Percentiles rank a stretch among this genome's conserved stretches.
Evolutionary conservation across 2,113 vertebrate species (phyloP).

Genomic region (Dendrocopos noguchii): DNA sequence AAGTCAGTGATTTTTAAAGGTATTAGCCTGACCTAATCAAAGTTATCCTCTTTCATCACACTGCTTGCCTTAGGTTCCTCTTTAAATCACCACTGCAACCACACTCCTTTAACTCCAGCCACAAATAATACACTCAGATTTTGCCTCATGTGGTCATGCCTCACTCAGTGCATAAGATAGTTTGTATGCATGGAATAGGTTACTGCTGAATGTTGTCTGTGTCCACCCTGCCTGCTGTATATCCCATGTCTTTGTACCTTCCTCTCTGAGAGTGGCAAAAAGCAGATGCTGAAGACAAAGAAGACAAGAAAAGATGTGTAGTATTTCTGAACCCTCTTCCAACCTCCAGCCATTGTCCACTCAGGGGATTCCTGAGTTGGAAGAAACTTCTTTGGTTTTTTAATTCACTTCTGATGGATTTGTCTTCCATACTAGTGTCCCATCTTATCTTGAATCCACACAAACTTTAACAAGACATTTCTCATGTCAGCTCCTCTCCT

Average conservation of each 20-base stretch:
- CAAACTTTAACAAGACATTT: not conserved
- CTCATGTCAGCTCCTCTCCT: not conserved
- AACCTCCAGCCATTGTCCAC: not conserved
- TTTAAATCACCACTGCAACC: not conserved
- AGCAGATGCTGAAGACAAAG: not conserved
- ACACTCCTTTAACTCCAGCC: not conserved
- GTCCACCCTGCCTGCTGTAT: not conserved
- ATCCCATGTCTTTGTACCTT: not conserved
- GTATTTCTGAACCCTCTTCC: not conserved
- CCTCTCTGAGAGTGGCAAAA: not conserved
- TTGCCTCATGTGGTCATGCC: not conserved
- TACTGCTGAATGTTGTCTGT: not conserved
- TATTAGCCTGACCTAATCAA: not conserved
- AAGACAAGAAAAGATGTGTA: not conserved
- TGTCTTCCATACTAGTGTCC: not conserved
- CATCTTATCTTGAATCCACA: not conserved
- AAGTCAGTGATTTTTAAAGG: not conserved
- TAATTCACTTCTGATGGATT: not conserved
- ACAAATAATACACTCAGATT: not conserved
- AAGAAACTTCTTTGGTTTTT: not conserved
- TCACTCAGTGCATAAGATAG: not conserved
- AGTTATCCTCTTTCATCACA: not conserved
- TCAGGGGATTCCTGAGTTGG: not conserved
- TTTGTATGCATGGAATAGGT: not conserved
- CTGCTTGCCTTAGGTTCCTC: not conserved